Evolutionary conservation across 1,140 invertebrate genomes (phyloP).

Genomic region (Armadillidium nasatum): DNA sequence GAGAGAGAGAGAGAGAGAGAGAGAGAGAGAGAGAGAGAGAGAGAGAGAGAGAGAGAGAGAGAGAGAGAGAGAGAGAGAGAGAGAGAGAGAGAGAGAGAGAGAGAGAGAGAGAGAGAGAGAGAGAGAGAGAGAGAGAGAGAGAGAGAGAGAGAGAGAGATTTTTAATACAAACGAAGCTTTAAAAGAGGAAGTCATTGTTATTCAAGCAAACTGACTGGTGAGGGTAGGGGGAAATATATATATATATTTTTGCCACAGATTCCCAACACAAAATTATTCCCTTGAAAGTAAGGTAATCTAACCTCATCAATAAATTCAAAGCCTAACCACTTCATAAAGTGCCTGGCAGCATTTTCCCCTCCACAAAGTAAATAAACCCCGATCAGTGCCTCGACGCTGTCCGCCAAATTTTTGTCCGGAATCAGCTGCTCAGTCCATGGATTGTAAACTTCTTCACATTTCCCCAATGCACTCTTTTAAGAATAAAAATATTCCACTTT

Average conservation of each 20-base stretch:
- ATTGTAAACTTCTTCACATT: slow-evolving; percentile 1
- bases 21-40: too few species aligned
- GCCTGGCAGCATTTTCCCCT: not conserved
- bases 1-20: too few species aligned
- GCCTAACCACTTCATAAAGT: slow-evolving; percentile 16
- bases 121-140: too few species aligned
- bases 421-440: slow-evolving; percentile 21
- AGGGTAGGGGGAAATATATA: too few species aligned
- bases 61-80: not conserved
- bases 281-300: not conserved
- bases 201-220: too few species aligned
- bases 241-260: too few species aligned
- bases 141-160: too few species aligned
- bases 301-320: not conserved
- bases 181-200: too few species aligned
- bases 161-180: too few species aligned
- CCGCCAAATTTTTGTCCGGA: slow-evolving; percentile 24
- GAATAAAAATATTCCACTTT: too few species aligned
- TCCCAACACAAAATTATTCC: not conserved
- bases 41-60: not conserved
- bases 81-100: not conserved
- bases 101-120: too few species aligned
- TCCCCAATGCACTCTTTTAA: too few species aligned
- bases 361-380: slow-evolving; percentile 3
- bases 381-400: slow-evolving; percentile 25